Base-by-base conservation (phyloP, 2,888 invertebrate species). In the Pegoplata infirma region DNA sequence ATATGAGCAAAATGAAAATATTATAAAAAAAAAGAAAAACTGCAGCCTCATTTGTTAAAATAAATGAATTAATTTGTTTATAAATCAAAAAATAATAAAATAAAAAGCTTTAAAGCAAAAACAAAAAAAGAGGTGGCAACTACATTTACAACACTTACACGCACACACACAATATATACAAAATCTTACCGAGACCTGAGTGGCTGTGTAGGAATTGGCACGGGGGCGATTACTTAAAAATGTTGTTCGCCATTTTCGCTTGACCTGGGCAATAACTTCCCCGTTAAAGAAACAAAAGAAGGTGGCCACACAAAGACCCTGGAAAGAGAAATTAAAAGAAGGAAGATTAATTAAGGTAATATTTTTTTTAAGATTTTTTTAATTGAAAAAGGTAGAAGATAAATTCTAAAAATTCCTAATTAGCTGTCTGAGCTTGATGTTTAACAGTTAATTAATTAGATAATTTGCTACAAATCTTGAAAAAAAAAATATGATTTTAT, bases 221-320 rank as follows among this genome's bases (percentile, higher is more conserved):
- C 96, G 92, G 75, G 95, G 94, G 63, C 95, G 92, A 84, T 87
- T 89, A 82, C 88, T 89, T 88, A 95, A 94, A 84, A 93, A 94
- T 58, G 91, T 90, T 32, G 92, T 92, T 67, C 94, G 93, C 95
- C 95, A 96, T 89, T 94, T 94, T 78, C 96, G 92, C 85, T 95
- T 94, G 86, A 96, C 92, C 90, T 96, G 96, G 80, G 95, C 94
- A 84, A 95, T 93, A 90, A 98, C 98, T 93, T 98, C 98, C 82
- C 97, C 97, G 88, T 98, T 98, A 91, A 95, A 96, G 92, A 98
- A 98, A 89, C 97, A 97, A 90, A 96, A 97, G 61, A 98, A 92
- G 80, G 96, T 93, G 40, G 98, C 96, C 66, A 98, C 97, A 89
- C 96, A 96, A 76, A 97, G 92, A 77, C 98, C 98, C 95, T 98